Conservation (phyloP, 2,797 vertebrate species). For the Pyrrhura leucotis region DNA sequence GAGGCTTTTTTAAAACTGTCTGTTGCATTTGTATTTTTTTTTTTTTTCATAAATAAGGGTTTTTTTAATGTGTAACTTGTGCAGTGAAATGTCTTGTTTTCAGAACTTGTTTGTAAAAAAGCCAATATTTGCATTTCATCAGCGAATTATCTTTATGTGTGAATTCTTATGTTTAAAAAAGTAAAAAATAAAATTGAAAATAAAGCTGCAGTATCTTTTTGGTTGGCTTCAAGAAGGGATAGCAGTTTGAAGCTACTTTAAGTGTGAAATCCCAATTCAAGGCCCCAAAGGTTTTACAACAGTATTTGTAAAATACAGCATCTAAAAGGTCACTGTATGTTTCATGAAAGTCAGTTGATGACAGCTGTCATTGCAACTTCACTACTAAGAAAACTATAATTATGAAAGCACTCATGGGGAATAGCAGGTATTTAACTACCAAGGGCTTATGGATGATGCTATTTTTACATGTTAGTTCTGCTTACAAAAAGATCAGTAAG, state of each 20-base stretch:
- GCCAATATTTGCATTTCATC: not conserved
- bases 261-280: conserved; percentile 38
- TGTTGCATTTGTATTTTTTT: not conserved
- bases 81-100: not conserved
- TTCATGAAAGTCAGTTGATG: conserved; percentile 60
- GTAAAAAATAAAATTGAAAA: not conserved
- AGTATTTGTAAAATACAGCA: conserved; percentile 49
- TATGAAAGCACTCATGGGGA: conserved; percentile 59
- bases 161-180: not conserved
- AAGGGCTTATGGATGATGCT: conserved; percentile 43
- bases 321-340: conserved; percentile 69
- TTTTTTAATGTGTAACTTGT: not conserved
- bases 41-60: not conserved
- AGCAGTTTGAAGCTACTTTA: conserved; percentile 30
- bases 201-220: not conserved
- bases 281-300: conserved; percentile 17
- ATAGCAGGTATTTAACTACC: conserved; percentile 46
- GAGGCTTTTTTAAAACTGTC: not conserved
- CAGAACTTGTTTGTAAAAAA: not conserved
- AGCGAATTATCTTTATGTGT: not conserved
- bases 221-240: not conserved
- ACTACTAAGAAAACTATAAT: conserved; percentile 52
- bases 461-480: conserved; percentile 57
- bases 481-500: conserved; percentile 45
- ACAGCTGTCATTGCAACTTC: conserved; percentile 74